These are phyloP conservation scores for Caenorhabditis wallacei DNA, from an alignment of 2,888 invertebrate species.

Conservation along the genomic window DNA sequence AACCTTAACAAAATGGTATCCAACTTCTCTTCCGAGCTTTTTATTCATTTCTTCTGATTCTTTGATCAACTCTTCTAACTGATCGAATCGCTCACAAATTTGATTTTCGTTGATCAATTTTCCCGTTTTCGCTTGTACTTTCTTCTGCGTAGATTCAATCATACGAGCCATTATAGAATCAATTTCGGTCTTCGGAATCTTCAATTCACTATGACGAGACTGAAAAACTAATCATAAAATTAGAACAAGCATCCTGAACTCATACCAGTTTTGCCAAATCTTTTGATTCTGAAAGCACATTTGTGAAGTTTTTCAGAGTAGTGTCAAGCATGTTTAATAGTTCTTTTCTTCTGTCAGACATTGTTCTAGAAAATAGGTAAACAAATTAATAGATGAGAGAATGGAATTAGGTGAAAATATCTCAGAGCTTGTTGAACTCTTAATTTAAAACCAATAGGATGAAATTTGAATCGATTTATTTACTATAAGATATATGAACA, in stretches of 20 bases:
- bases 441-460: neutral
- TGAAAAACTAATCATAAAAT: conserved; percentile 7
- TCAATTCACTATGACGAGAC: conserved; percentile 27
- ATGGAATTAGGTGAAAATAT: neutral
- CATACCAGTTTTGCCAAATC: conserved; percentile 34
- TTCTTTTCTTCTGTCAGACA: conserved; percentile 13
- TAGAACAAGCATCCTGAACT: neutral
- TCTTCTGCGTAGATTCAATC: conserved; percentile 1
- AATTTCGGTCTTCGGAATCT: conserved; percentile 7
- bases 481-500: neutral
- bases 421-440: neutral
- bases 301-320: conserved; percentile 20
- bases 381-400: neutral
- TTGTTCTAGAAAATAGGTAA: neutral
- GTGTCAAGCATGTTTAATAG: conserved; percentile 37
- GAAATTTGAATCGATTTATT: neutral
- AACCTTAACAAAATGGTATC: conserved; percentile 39
- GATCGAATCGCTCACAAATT: conserved; percentile 38
- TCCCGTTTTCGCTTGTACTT: conserved; percentile 15
- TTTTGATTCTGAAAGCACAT: conserved; percentile 19
- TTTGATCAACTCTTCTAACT: conserved; percentile 29
- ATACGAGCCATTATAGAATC: conserved; percentile 31
- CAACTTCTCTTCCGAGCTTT: conserved; percentile 8
- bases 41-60: conserved; percentile 27
- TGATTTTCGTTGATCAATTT: conserved; percentile 27